These are phyloP conservation scores for Poecilia gillii DNA, from an alignment of 2,797 vertebrate species.

Conservation along the genomic window DNA sequence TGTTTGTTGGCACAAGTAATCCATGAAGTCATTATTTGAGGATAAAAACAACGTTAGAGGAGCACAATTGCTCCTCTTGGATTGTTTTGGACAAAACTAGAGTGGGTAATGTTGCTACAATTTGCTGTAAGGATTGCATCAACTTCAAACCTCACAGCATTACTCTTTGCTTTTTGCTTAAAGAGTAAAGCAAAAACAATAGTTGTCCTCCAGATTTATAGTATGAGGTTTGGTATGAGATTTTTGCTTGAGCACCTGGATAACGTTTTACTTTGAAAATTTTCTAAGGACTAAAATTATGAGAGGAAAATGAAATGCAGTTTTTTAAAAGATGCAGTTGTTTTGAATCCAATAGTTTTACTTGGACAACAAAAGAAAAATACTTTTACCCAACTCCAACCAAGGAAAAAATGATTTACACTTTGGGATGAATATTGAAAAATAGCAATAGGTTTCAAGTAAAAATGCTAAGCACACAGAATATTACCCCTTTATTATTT, in stretches of 20 bases:
- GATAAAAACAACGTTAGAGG: constrained; percentile 49
- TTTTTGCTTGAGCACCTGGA: not conserved
- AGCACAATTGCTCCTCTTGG: constrained; percentile 14
- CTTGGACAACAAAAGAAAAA: not conserved
- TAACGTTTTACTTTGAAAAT: not conserved
- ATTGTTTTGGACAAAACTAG: constrained; percentile 15
- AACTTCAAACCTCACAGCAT: constrained; percentile 18
- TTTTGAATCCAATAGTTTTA: not conserved
- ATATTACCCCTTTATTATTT: not conserved
- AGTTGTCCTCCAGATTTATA: too few species aligned
- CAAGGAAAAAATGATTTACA: not conserved
- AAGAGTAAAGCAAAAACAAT: not conserved
- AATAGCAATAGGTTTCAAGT: not conserved
- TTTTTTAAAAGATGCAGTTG: not conserved
- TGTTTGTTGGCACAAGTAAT: constrained; percentile 36
- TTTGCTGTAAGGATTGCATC: constrained; percentile 28
- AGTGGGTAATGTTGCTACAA: constrained; percentile 28
- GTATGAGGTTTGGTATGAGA: not conserved
- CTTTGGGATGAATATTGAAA: not conserved
- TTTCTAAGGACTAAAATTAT: not conserved
- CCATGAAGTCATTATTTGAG: constrained; percentile 36
- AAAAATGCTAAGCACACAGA: not conserved
- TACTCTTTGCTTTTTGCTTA: not conserved
- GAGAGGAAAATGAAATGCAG: not conserved
- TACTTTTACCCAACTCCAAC: not conserved